Evolutionary conservation across 64 coral and sea anemone species (phyloP), one percentile per base, ranked within the genome.

Genomic region (Trachythela sp.): DNA sequence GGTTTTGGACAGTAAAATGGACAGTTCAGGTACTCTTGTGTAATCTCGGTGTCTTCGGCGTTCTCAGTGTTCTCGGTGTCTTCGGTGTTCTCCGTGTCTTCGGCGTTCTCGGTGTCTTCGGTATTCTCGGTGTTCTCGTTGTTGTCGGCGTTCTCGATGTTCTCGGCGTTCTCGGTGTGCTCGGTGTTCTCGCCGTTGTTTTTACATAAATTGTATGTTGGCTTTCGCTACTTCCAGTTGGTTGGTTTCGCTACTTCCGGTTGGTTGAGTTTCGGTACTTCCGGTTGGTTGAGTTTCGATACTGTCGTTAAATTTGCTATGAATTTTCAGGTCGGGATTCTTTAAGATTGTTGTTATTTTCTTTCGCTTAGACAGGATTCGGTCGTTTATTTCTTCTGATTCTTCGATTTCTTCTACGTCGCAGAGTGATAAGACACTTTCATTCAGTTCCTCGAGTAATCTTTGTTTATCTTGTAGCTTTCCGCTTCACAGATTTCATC

Each of bases 11-110:
- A n/a, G n/a, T n/a, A n/a, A n/a, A n/a, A n/a, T n/a, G n/a, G n/a
- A n/a, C n/a, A n/a, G n/a, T n/a, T n/a, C n/a, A n/a, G 49, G 9
- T 10, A 8, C 49, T 52, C 49, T 52, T 2, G 9, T 15, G 1
- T 52, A 52, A 52, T 0, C 87, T 89, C 15, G 89, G 86, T 39
- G 11, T 59, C n/a, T 71, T 27, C 92, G n/a, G n/a, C n/a, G n/a
- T n/a, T n/a, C n/a, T n/a, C n/a, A n/a, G n/a, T n/a, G n/a, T n/a
- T n/a, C n/a, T n/a, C n/a, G n/a, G n/a, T n/a, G n/a, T n/a, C n/a
- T n/a, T n/a, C n/a, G n/a, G n/a, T n/a, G n/a, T n/a, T n/a, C n/a
- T n/a, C n/a, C n/a, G n/a, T n/a, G n/a, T n/a, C n/a, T n/a, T n/a
- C n/a, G n/a, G n/a, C n/a, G n/a, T n/a, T n/a, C n/a, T n/a, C n/a